These are phyloP conservation scores for Catharus ustulatus DNA, from an alignment of 2,797 vertebrate genomes.

Conservation along the genomic window DNA sequence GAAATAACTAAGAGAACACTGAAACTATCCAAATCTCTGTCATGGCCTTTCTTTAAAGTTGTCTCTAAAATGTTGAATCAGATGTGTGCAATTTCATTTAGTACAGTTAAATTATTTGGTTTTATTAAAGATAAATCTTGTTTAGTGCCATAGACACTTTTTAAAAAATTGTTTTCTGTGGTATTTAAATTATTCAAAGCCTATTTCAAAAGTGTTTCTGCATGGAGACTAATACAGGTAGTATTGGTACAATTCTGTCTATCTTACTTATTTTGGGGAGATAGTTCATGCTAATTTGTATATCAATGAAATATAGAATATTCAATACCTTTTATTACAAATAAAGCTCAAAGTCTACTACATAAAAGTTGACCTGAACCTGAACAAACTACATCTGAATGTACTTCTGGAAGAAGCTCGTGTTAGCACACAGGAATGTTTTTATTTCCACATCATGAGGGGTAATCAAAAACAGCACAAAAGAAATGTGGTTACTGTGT, in stretches of 20 bases:
- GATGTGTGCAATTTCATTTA: background rate
- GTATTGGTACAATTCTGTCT: background rate
- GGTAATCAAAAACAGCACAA: background rate
- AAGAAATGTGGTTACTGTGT: background rate
- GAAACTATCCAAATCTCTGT: background rate
- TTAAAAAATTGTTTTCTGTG: background rate
- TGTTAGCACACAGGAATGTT: background rate
- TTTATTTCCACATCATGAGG: background rate
- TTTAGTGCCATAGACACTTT: background rate
- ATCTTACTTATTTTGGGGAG: background rate
- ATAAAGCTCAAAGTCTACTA: background rate
- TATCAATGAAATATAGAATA: background rate
- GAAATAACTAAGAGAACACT: background rate
- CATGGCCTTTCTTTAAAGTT: background rate
- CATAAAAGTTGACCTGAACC: background rate
- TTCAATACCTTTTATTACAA: background rate
- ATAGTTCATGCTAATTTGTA: background rate
- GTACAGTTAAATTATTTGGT: background rate
- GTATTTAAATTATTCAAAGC: background rate
- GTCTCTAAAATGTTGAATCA: background rate
- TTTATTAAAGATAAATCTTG: background rate
- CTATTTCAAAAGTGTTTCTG: background rate
- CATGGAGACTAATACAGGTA: background rate
- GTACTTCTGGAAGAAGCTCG: background rate
- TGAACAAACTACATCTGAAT: background rate